phyloP scores from a whole-genome alignment of 2,113 vertebrate species.

The Hystrix cristata region DNA sequence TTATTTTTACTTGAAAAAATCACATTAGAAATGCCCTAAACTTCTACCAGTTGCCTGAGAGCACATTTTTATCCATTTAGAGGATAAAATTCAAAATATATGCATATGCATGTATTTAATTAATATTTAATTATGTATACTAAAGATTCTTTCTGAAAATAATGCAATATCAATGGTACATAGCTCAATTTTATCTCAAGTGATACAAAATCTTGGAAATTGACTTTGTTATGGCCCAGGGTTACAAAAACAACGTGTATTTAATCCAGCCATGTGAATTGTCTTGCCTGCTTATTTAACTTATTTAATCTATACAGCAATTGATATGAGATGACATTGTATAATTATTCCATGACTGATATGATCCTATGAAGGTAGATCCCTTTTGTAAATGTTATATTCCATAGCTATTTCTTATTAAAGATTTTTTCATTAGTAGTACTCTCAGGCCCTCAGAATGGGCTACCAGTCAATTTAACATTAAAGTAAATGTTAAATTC shows the following conservation, averaged over 20 bases:
- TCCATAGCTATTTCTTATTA: constrained; percentile 59
- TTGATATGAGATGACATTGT: neutral
- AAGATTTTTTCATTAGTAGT: constrained; percentile 67
- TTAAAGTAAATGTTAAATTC: constrained; percentile 54
- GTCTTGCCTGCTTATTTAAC: constrained; percentile 34
- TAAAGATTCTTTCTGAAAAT: constrained; percentile 66
- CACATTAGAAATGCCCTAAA: constrained; percentile 23
- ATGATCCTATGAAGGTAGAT: neutral
- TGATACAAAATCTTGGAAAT: constrained; percentile 60
- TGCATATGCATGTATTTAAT: constrained; percentile 41
- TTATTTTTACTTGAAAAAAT: constrained; percentile 33
- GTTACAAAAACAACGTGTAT: constrained; percentile 20
- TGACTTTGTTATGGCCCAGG: constrained; percentile 17
- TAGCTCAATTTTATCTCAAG: constrained; percentile 57
- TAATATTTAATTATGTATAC: constrained; percentile 64
- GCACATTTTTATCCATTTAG: constrained; percentile 61
- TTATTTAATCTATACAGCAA: neutral
- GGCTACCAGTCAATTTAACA: constrained; percentile 61
- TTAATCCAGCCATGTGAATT: constrained; percentile 51
- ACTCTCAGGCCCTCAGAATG: constrained; percentile 66
- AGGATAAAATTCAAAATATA: constrained; percentile 67
- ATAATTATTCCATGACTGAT: constrained; percentile 43
- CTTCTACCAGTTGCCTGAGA: constrained; percentile 17
- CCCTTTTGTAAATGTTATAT: constrained; percentile 61
- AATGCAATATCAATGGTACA: constrained; percentile 28